phyloP scores from a whole-genome alignment of 2,888 invertebrate genomes.

The Rhagonycha fulva region DNA sequence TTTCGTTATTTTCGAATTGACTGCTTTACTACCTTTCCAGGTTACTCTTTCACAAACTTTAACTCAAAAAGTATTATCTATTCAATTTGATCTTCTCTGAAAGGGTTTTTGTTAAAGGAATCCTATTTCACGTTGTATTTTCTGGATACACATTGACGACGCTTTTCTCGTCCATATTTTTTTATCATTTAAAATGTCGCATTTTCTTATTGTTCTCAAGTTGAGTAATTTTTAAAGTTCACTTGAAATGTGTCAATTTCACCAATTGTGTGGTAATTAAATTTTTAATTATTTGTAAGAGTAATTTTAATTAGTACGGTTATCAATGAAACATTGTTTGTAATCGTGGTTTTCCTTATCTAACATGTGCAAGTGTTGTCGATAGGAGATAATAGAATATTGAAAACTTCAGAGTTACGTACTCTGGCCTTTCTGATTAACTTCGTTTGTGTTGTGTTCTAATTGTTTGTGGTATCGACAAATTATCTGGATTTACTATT shows the following conservation, averaged over 20 bases:
- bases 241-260: neutral
- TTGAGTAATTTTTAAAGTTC: neutral
- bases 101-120: neutral
- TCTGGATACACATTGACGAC: neutral
- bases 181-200: neutral
- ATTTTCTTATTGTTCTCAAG: neutral
- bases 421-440: neutral
- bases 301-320: neutral
- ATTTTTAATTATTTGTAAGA: neutral
- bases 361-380: neutral
- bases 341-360: neutral
- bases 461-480: neutral
- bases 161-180: neutral
- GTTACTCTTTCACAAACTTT: neutral
- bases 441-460: neutral
- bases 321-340: neutral
- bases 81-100: neutral
- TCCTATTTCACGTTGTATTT: neutral
- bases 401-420: neutral
- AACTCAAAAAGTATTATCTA: neutral
- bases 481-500: neutral
- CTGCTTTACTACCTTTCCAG: neutral
- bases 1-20: neutral
- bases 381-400: neutral
- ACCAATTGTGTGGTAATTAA: neutral